Conservation (phyloP, 2,797 vertebrate genomes). For the Lagodon rhomboides region DNA sequence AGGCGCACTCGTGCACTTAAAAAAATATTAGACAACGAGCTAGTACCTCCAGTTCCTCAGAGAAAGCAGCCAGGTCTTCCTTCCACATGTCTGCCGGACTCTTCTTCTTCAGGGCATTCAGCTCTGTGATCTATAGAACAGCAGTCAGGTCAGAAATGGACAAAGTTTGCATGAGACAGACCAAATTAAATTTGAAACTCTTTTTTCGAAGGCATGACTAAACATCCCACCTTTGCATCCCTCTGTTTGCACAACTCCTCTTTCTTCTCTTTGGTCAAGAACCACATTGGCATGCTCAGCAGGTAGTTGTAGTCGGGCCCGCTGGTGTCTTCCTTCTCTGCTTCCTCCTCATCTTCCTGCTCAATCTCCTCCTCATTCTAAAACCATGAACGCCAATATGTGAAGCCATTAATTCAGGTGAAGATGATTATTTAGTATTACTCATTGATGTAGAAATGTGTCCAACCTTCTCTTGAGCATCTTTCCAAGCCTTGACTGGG, state of each 20-base stretch:
- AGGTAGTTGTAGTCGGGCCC: conserved; percentile 98
- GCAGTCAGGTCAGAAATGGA: not conserved
- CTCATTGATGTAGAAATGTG: not conserved
- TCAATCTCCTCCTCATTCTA: conserved; percentile 67
- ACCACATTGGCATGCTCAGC: conserved; percentile 98
- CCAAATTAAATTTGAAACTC: no score
- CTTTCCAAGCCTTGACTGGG: conserved; percentile 96
- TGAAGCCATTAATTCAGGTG: not conserved
- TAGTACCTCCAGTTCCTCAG: conserved; percentile 91
- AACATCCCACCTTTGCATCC: conserved; percentile 88
- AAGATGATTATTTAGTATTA: not conserved
- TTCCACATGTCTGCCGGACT: conserved; percentile 91
- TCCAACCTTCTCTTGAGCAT: conserved; percentile 92
- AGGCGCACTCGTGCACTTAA: not conserved
- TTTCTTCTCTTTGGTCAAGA: conserved; percentile 97
- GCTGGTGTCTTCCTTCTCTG: conserved; percentile 78
- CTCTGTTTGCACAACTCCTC: conserved; percentile 96
- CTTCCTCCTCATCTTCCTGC: conserved; percentile 65
- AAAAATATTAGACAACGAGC: not conserved
- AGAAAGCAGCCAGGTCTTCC: conserved; percentile 92
- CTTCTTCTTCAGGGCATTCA: conserved; percentile 89
- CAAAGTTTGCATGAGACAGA: not conserved
- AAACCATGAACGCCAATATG: not conserved
- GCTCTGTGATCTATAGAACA: conserved; percentile 82
- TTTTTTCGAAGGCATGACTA: not conserved